phyloP scores from a whole-genome alignment of 2,113 vertebrate genomes.

The Pandion haliaetus region DNA sequence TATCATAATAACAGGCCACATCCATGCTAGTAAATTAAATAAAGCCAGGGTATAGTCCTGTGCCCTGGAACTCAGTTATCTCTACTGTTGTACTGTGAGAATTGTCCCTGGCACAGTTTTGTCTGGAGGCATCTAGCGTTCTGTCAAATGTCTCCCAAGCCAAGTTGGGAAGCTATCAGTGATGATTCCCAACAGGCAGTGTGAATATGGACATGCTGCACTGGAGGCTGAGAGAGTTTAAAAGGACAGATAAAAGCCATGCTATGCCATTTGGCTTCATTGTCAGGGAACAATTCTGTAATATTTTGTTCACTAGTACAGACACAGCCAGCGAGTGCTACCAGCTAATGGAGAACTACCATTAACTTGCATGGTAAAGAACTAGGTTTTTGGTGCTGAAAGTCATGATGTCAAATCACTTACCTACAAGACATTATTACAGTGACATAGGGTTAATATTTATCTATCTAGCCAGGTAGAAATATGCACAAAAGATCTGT shows the following conservation, averaged over 20 bases:
- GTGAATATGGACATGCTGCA: background rate
- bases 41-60: background rate
- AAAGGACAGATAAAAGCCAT: background rate
- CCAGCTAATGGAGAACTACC: background rate
- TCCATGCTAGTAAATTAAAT: background rate
- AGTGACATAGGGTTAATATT: background rate
- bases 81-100: background rate
- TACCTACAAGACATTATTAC: background rate
- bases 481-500: background rate
- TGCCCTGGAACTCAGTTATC: background rate
- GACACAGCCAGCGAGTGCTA: background rate
- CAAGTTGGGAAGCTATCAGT: background rate
- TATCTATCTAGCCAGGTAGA: background rate
- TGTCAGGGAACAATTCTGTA: background rate
- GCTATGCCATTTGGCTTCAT: background rate
- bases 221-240: background rate
- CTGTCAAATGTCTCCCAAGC: background rate
- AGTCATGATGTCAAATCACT: background rate
- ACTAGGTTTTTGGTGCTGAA: background rate
- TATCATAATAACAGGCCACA: background rate
- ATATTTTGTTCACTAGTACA: background rate
- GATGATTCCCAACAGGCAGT: background rate
- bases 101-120: background rate
- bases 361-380: background rate
- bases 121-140: background rate